Evolutionary conservation across 1,140 invertebrate genomes (phyloP), one percentile per base, ranked within the genome.

Genomic region (Trichonephila inaurata): DNA sequence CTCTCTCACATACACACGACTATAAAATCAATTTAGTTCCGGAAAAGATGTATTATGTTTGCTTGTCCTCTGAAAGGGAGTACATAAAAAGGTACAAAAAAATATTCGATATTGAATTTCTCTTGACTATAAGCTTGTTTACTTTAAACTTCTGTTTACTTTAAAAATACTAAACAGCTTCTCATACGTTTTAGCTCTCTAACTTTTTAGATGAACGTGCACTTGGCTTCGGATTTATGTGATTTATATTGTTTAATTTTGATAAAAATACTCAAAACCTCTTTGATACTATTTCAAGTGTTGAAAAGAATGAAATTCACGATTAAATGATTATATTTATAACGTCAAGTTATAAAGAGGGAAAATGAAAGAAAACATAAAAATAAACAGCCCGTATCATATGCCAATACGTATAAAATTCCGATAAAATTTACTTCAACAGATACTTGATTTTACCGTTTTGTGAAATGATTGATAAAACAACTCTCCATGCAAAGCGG

Each of bases 1-100:
- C 28, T 40, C n/a, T n/a, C n/a, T n/a, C 33, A 77, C 33, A 40
- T 33, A 72, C 72, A 77, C 28, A 28, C 18, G 33, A 28, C 72
- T 77, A 77, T 77, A 77, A 77, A 77, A 77, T 77, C 72, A 40
- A 77, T 77, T 77, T 77, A 33, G 72, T 28, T 40, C 33, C 33
- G 18, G 72, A 33, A 77, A 77, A 77, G 28, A 28, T 16, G 28
- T 77, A 77, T 77, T 77, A 77, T 77, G 28, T 77, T 33, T 40
- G 5, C 72, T 19, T 8, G 28, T 18, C 33, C 14, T 40, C 16
- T 33, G 72, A 77, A 69, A 33, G 28, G 28, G 12, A 77, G 72
- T 77, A 77, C 72, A 77, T 40, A 33, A 33, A 77, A 40, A 77
- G 16, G 12, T 72, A 72, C 19, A 77, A 77, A 77, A 33, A 77